Evolutionary conservation across 2,797 vertebrate species (phyloP), one percentile per base, ranked within the genome.

Genomic region (Oreochromis grahami): DNA sequence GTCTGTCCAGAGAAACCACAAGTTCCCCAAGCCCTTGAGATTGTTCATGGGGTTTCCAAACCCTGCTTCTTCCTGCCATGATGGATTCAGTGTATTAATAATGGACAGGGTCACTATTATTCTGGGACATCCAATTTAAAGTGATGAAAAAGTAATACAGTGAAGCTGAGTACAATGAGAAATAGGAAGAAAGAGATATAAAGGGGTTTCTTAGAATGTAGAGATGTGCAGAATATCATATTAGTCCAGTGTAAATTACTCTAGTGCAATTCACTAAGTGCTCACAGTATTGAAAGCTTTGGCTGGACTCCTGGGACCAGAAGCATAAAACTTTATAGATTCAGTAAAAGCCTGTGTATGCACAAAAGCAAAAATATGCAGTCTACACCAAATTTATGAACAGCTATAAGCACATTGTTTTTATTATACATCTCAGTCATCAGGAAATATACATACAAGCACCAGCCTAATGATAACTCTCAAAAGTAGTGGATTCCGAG

Each of bases 121-220:
- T 94, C 92, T 91, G 89, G 87, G 87, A 70, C 88, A 93, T 93
- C 90, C 91, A 90, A 93, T 94, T 95, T 94, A 88, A 92, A 87
- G 83, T 91, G 90, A 92, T 93, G 91, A 93, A 94, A 93, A 91
- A 87, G 86, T 91, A 90, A 94, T 88, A 88, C 50, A 90, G 74
- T 65, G 48, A 88, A 90, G 88, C 86, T 91, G 78, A 86, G 82
- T 87, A 48, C 81, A 92, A 92, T 90, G 88, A 91, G 84, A 83
- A 87, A 89, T 82, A 56, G n/a, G 79, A 83, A 79, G 79, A 89
- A 87, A 88, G 56, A 87, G 77, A 88, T 89, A 88, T 84, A 86
- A 89, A 92, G 74, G 83, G 65, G 76, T 87, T 85, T 83, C 74
- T 88, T 56, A 85, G 79, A 89, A 85, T 63, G 60, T 32, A 65